Base-by-base conservation (phyloP, 2,888 invertebrate species). In the Tethea ocularis region DNA sequence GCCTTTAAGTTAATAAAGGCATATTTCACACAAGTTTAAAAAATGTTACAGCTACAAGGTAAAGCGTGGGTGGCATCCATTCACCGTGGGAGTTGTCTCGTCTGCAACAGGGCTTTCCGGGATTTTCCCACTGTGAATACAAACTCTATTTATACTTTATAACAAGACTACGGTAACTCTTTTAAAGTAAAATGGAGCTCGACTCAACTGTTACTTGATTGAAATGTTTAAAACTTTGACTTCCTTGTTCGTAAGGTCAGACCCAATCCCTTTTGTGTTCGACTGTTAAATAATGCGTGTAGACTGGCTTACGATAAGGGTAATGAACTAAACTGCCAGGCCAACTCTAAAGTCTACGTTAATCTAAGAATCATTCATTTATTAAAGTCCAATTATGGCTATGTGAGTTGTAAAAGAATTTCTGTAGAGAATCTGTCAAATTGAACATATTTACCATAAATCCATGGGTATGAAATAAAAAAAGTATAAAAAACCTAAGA, bases 111-210 rank as follows among this genome's bases (percentile, higher is more conserved):
- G 69, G 72, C 68, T 76, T 73, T 69, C 62, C 67, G 66, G 68
- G 71, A 73, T 71, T 80, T 75, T 58, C 67, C 62, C 71, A 64
- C 66, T 62, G 66, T 72, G 73, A 77, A 73, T 71, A 78, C 67
- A 62, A 67, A 60, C 64, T 69, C 68, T 69, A 72, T 75, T 78
- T 75, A 75, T 75, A 73, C 70, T 78, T 77, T 71, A 68, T 72
- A 72, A 71, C 69, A 72, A 77, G 74, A 69, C 67, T 68, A 66
- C 61, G 61, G 57, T 63, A 69, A 72, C 67, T 72, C 65, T 70
- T 76, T 74, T 71, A 68, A 75, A 75, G 70, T 72, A 68, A 66
- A 69, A 69, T 61, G 66, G 57, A 33, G 22, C 22, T 33, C 56
- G 68, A 63, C 65, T 64, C 57, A 58, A 67, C 59, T 65, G 61